Base-by-base conservation (phyloP, 2,113 vertebrate genomes). In the Scytalopus superciliaris region DNA sequence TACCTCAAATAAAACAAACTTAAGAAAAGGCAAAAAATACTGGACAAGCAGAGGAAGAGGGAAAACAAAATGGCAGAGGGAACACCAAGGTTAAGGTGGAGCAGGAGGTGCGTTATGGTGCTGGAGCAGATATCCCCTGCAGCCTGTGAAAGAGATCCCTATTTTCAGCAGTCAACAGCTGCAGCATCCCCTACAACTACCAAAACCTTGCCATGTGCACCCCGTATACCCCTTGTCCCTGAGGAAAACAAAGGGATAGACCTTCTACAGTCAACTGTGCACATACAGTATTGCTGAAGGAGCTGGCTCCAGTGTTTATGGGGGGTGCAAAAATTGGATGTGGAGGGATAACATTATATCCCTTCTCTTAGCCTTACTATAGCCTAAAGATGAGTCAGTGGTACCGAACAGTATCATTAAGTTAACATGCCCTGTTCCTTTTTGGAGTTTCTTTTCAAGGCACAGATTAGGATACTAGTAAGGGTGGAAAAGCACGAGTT, bases 201-300 rank as follows among this genome's bases (percentile, higher is more conserved):
- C 7, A 37, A 45, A 74, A 78, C 35, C 16, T 23, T 85, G 40
- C 19, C 8, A 6, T 1, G 2, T 37, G 17, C 10, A 33, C 23
- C 0, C 6, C 37, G 1, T 79, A 55, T 22, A 15, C 16, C 27
- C 10, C 8, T 24, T 50, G 4, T 11, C 30, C 39, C 18, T 0
- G 0, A 63, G 42, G 35, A 50, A 79, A 35, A 75, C 16, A 47
- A 60, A 60, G 25, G 9, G 11, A 10, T 10, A 64, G 45, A 23
- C 30, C n/a, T 94, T 81, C 33, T 4, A 44, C 56, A 68, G 69
- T 28, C 40, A 79, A 16, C 44, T 82, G 24, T 56, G n/a, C 31
- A 9, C 13, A 10, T 31, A 27, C 0, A 3, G 18, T 64, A 10
- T 21, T 76, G 78, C 66, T 64, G 62, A 72, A 86, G 53, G n/a